Evolutionary conservation across 2,888 invertebrate species (phyloP).

Genomic region (Agapostemon virescens): DNA sequence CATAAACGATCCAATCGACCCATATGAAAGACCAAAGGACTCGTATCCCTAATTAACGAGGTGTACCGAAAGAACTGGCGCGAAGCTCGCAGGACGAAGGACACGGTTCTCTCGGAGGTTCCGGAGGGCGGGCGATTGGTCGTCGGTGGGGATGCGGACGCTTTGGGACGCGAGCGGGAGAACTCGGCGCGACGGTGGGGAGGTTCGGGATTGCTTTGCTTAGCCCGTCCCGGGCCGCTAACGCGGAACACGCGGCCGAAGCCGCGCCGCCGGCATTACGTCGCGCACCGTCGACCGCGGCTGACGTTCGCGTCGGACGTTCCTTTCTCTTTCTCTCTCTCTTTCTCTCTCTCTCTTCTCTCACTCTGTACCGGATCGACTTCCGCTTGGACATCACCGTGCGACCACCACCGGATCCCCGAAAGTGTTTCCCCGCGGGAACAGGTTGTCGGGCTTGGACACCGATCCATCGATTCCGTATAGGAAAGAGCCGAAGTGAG

Average conservation of each 20-base stretch:
- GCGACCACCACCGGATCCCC: constrained; percentile 14
- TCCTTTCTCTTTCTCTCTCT: neutral
- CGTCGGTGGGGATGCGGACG: constrained; percentile 42
- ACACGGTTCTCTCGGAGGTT: constrained; percentile 14
- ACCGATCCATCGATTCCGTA: neutral
- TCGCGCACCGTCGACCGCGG: constrained; percentile 79
- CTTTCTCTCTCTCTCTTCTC: neutral
- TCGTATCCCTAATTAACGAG: neutral
- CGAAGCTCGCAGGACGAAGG: constrained; percentile 27
- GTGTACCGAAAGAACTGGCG: neutral
- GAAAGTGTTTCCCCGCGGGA: constrained; percentile 2
- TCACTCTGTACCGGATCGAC: neutral
- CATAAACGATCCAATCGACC: neutral
- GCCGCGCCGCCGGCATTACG: constrained; percentile 77
- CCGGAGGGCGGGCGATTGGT: constrained; percentile 54
- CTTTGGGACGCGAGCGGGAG: constrained; percentile 40
- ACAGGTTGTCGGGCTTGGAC: neutral
- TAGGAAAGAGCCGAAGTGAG: neutral
- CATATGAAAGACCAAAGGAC: neutral
- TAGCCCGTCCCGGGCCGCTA: constrained; percentile 76
- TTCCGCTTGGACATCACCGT: neutral
- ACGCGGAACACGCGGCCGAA: constrained; percentile 75
- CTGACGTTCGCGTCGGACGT: constrained; percentile 70
- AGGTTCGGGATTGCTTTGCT: constrained; percentile 66
- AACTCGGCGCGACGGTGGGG: constrained; percentile 53